phyloP scores from a whole-genome alignment of 2,113 vertebrate species.

The Urocolius indicus region DNA sequence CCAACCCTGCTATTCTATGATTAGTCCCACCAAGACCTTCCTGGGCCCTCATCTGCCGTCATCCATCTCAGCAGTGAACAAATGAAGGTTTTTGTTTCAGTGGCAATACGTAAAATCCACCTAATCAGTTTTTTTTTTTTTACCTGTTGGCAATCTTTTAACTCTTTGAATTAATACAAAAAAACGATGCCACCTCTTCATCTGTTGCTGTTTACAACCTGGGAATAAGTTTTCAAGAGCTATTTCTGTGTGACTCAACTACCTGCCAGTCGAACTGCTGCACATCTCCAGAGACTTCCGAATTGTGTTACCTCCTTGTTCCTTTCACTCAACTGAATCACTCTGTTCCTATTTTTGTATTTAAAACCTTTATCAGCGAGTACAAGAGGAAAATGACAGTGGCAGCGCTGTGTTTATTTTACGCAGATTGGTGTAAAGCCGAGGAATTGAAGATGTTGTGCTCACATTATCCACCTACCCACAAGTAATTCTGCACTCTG shows the following conservation, averaged over 20 bases:
- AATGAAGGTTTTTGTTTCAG: not conserved
- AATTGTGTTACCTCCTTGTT: not conserved
- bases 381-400: not conserved
- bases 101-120: not conserved
- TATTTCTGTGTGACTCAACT: fast-evolving
- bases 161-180: not conserved
- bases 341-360: not conserved
- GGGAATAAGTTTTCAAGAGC: not conserved
- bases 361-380: not conserved
- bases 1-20: too few relatives aligned
- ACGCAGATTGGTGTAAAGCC: not conserved
- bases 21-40: fast-evolving
- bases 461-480: not conserved
- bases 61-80: not conserved
- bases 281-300: not conserved
- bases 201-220: not conserved
- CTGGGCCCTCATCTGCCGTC: fast-evolving
- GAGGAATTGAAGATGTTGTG: not conserved
- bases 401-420: not conserved
- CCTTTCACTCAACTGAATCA: not conserved
- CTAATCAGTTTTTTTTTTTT: not conserved
- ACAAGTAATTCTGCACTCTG: not conserved
- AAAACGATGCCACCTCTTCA: not conserved
- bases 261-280: not conserved
- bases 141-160: not conserved